A percentile compares a stretch with the other conserved stretches of the same genome.
These are phyloP conservation scores for Seira musarum DNA, from an alignment of 2,888 invertebrate genomes.

Conservation along the genomic window DNA sequence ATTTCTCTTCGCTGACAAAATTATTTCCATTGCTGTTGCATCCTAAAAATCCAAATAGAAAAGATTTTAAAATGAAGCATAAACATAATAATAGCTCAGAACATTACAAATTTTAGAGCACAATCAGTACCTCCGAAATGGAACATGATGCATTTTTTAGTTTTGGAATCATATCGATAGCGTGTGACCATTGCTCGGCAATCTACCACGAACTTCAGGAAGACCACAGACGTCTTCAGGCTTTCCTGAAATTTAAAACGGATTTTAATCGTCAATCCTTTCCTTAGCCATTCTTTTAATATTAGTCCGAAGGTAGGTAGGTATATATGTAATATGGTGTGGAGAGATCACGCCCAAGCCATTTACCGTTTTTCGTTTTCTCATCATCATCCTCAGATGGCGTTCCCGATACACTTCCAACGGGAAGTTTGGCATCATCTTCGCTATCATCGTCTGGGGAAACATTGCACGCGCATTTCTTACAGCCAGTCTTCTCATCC, in stretches of 20 bases:
- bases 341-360: not conserved
- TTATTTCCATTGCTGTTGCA: conserved; percentile 77
- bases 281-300: not conserved
- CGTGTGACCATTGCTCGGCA: conserved; percentile 71
- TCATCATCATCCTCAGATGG: conserved; percentile 58
- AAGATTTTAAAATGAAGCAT: no score
- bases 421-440: conserved; percentile 38
- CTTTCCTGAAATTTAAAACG: conserved; percentile 46
- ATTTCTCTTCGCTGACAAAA: conserved; percentile 74
- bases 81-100: no score
- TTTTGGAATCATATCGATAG: conserved; percentile 74
- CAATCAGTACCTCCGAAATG: conserved; percentile 77
- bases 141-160: conserved; percentile 74
- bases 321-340: not conserved
- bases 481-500: conserved; percentile 66
- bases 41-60: no score
- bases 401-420: conserved; percentile 63
- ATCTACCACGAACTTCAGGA: conserved; percentile 65
- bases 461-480: conserved; percentile 66
- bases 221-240: conserved; percentile 67
- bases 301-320: not conserved
- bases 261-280: not conserved
- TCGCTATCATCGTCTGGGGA: conserved; percentile 32
- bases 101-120: no score
- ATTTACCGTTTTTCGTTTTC: conserved; percentile 39